Conservation (phyloP, 2,888 invertebrate genomes). For the Tenthredo livida region DNA sequence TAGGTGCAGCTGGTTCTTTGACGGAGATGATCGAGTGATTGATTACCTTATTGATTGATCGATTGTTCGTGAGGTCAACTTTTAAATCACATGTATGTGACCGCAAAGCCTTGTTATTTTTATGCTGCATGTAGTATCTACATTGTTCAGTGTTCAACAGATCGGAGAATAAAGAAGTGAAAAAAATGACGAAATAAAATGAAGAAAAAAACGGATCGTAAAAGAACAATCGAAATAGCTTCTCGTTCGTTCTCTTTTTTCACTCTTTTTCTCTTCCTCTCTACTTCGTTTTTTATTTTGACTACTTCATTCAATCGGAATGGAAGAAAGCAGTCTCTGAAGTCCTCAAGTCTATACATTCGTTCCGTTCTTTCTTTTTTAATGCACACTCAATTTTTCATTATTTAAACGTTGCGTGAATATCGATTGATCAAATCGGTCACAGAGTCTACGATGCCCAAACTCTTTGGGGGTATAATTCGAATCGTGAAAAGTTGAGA, state of each 20-base stretch:
- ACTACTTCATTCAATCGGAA: background rate
- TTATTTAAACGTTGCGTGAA: background rate
- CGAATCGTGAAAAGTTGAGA: background rate
- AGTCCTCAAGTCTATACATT: no score
- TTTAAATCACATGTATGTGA: background rate
- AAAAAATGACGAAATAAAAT: background rate
- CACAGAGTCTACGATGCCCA: no score
- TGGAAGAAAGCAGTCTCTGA: background rate
- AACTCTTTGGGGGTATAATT: background rate
- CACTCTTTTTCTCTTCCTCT: background rate
- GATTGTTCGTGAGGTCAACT: constrained; percentile 23
- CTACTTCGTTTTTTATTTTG: background rate
- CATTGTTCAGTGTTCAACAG: constrained; percentile 4
- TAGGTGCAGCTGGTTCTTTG: background rate
- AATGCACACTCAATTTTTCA: background rate
- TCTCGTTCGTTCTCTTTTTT: background rate
- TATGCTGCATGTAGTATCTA: background rate
- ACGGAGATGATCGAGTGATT: constrained; percentile 34
- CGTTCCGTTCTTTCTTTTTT: no score
- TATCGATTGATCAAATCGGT: background rate
- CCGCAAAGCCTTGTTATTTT: background rate
- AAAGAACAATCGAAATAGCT: background rate
- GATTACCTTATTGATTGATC: constrained; percentile 42
- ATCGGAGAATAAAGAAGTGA: background rate
- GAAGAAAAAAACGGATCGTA: background rate